A percentile compares a stretch with the other conserved stretches of the same genome.
Evolutionary conservation across 2,888 invertebrate genomes (phyloP).

Genomic region (Parascotia fuliginaria): DNA sequence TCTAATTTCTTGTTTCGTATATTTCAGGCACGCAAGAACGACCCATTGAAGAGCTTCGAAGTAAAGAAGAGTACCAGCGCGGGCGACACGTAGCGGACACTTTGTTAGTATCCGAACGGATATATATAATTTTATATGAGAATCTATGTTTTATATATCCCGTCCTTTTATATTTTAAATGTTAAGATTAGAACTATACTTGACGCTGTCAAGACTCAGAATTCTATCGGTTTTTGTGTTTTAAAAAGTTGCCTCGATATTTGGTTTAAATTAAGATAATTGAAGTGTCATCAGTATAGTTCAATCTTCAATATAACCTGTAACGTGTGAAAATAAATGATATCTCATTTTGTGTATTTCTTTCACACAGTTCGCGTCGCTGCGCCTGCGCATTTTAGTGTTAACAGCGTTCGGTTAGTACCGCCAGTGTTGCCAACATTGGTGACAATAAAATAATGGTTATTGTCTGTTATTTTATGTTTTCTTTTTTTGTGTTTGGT

Average conservation of each 20-base stretch:
- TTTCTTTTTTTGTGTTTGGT: constrained; percentile 13
- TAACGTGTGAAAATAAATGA: constrained; percentile 33
- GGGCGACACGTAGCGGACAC: constrained; percentile 60
- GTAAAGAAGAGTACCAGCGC: constrained; percentile 80
- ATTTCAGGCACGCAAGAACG: constrained; percentile 87
- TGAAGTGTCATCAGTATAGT: constrained; percentile 12
- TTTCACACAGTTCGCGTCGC: constrained; percentile 55
- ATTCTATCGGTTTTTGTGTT: no score
- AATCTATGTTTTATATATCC: constrained; percentile 23
- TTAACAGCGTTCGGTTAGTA: constrained; percentile 57
- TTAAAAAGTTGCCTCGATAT: no score
- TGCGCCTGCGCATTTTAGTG: constrained; percentile 37
- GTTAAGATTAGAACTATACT: constrained; percentile 42
- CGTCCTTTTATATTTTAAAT: constrained; percentile 31
- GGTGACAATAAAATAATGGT: constrained; percentile 34
- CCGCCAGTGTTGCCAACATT: constrained; percentile 32
- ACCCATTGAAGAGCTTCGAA: constrained; percentile 89
- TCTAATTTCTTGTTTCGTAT: neutral
- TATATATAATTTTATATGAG: constrained; percentile 20
- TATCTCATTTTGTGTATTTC: constrained; percentile 58
- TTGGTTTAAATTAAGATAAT: no score
- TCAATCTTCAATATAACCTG: constrained; percentile 19
- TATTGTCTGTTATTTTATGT: constrained; percentile 29
- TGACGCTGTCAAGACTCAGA: no score
- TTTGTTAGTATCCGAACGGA: constrained; percentile 65